phyloP scores from a whole-genome alignment of 2,113 vertebrate genomes.

The Gorsachius goisagi region DNA sequence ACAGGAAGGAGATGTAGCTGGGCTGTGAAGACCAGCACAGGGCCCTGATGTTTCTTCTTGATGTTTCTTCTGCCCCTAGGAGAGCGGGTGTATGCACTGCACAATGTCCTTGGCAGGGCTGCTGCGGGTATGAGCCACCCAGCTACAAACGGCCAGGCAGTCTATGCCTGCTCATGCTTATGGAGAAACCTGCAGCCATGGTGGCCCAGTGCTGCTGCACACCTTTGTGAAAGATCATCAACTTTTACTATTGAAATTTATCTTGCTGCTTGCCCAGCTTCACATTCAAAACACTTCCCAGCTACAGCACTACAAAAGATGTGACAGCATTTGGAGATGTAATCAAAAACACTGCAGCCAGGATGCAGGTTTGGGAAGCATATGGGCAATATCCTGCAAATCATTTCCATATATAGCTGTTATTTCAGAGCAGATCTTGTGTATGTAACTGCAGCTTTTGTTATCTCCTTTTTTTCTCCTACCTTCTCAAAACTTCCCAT shows the following conservation, averaged over 20 bases:
- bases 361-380: neutral
- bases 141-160: neutral
- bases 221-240: neutral
- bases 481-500: slow-evolving; percentile 37
- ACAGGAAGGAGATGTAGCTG: neutral
- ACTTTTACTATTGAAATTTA: neutral
- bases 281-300: neutral
- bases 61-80: neutral
- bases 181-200: neutral
- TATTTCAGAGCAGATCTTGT: slow-evolving; percentile 12
- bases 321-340: neutral
- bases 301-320: neutral
- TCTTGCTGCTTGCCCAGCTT: neutral
- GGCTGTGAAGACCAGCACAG: neutral
- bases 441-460: neutral
- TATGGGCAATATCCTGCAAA: slow-evolving; percentile 33
- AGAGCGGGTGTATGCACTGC: neutral
- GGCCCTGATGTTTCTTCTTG: neutral
- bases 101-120: neutral
- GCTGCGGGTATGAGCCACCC: neutral
- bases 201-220: neutral
- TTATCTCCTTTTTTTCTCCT: neutral
- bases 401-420: neutral
- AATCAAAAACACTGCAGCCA: neutral
- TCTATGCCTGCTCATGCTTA: neutral